These are phyloP conservation scores for Cordilura impudica DNA, from an alignment of 2,888 invertebrate genomes.

Conservation along the genomic window DNA sequence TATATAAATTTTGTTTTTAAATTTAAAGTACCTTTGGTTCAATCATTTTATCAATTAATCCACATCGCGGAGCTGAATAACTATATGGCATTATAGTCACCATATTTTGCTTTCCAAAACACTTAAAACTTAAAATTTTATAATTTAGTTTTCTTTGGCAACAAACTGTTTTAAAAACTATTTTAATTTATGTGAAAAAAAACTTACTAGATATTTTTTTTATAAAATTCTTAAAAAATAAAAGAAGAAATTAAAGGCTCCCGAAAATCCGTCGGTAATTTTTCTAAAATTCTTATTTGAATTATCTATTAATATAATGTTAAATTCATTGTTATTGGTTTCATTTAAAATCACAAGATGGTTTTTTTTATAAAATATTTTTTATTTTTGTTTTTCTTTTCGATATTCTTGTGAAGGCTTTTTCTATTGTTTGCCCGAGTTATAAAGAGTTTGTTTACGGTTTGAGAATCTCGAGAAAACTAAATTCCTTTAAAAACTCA, in stretches of 20 bases:
- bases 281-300: background rate
- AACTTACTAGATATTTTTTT: slow-evolving; percentile 45
- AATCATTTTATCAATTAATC: slow-evolving; percentile 79
- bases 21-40: slow-evolving; percentile 76
- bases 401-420: background rate
- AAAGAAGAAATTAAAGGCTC: too few relatives aligned
- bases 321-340: background rate
- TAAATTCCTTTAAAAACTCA: slow-evolving; percentile 62
- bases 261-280: slow-evolving; percentile 28
- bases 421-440: slow-evolving; percentile 48
- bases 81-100: slow-evolving; percentile 78
- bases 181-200: background rate
- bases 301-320: background rate
- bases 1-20: background rate
- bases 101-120: slow-evolving; percentile 69
- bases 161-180: background rate
- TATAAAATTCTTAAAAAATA: background rate
- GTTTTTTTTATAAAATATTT: slow-evolving; percentile 10
- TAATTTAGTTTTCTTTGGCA: background rate
- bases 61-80: slow-evolving; percentile 78
- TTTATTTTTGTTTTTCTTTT: slow-evolving; percentile 9
- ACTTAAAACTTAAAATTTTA: background rate
- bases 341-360: background rate
- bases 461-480: slow-evolving; percentile 70
- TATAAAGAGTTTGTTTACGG: slow-evolving; percentile 64